phyloP scores from a whole-genome alignment of 2,797 vertebrate species.

The Melanotaenia boesemani region DNA sequence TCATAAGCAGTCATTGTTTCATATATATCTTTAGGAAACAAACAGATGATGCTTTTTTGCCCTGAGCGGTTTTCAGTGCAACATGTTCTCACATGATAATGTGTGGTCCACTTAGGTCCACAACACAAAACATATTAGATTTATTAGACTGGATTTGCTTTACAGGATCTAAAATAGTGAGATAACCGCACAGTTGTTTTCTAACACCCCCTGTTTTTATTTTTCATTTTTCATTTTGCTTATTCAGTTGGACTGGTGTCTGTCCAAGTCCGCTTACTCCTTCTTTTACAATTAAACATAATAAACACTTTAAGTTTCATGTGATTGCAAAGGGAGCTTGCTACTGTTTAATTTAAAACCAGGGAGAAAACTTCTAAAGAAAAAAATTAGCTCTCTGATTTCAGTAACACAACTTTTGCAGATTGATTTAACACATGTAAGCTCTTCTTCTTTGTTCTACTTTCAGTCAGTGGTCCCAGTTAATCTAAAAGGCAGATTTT shows the following conservation, averaged over 20 bases:
- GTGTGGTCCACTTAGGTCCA: not conserved
- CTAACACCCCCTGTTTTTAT: not conserved
- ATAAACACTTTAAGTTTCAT: not conserved
- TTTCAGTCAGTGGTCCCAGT: not conserved
- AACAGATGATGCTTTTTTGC: not conserved
- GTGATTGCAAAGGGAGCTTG: not conserved
- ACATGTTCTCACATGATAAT: slow-evolving; percentile 5
- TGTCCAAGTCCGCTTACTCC: not conserved
- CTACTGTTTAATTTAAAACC: not conserved
- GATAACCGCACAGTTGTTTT: too few relatives aligned
- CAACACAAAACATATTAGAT: not conserved
- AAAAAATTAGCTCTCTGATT: not conserved
- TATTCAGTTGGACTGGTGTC: not conserved
- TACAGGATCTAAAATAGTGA: not conserved
- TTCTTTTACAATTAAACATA: not conserved
- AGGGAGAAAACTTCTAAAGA: not conserved
- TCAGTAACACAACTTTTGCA: not conserved
- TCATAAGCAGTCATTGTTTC: slow-evolving; percentile 6
- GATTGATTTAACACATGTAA: not conserved
- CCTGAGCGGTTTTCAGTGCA: not conserved
- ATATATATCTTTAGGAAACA: not conserved
- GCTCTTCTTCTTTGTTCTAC: not conserved
- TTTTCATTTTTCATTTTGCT: not conserved
- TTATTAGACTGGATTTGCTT: not conserved
- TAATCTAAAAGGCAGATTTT: too few relatives aligned